Base-by-base conservation (phyloP, 30 jellyfish, hydroid and myxozoan genomes). In the Morbakka virulenta region DNA sequence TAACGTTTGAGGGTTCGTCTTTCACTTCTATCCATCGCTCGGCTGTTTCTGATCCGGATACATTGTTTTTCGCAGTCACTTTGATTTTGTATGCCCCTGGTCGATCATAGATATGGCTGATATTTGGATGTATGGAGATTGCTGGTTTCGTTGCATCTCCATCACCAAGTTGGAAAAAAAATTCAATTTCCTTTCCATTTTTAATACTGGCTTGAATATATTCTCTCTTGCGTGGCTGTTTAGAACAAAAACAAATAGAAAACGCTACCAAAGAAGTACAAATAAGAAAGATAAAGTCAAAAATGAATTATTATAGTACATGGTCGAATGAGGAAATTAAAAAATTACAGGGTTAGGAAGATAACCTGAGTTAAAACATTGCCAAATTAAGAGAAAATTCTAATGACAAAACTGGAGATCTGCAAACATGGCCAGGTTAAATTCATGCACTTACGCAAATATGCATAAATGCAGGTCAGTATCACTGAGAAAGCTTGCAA, bases 41-140 rank as follows among this genome's bases (percentile, higher is more conserved):
- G 1, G 89, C 73, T 21, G 76, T 72, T 32, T 67, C 76, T 12
- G 62, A 63, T 17, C 94, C 96, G 3, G 99, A 93, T 12, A 85
- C 57, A 52, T 77, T 93, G 84, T 87, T 93, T 2, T 73, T 35
- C 34, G 97, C 99, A 50, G 68, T 65, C 63, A 86, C 52, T n/a
- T 29, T 51, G 36, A 87, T 72, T 75, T 86, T 82, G 79, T 61
- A 87, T 0, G 1, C 12, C n/a, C 96, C 96, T 1, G 96, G 96
- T 32, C 85, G 52, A 72, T 78, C 93, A 41, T 78, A 87, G 12
- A 72, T 31, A 82, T 87, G 96, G 33, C 89, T 21, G 74, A 87
- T 77, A 48, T 72, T 72, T 50, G 87, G 87, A 0, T 67, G 49
- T 30, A 72, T 65, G 50, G 77, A 69, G 2, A 33, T 6, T 41